Conservation (phyloP, 2,797 vertebrate genomes). For the Lophotriccus pileatus region DNA sequence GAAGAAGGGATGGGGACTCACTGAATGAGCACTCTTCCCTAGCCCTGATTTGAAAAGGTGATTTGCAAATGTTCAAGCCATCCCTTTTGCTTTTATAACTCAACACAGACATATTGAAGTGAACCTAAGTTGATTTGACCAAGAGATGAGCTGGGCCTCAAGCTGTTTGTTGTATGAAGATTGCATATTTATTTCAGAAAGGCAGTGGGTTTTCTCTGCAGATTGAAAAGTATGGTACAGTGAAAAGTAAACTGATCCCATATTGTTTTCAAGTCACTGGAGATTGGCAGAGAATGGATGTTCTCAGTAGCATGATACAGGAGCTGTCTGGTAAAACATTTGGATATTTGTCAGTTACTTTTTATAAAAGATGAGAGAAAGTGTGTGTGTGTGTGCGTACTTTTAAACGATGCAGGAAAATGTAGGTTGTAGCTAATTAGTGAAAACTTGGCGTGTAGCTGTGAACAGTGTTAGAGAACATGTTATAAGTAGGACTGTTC, state of each 20-base stretch:
- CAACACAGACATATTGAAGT: not conserved
- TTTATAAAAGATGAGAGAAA: not conserved
- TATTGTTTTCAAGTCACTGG: not conserved
- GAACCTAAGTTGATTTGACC: not conserved
- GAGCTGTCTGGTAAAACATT: not conserved
- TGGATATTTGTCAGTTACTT: not conserved
- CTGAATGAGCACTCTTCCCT: not conserved
- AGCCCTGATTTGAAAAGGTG: not conserved
- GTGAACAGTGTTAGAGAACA: not conserved
- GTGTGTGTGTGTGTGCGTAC: not conserved
- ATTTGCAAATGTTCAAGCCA: not conserved
- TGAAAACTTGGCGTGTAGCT: accelerated
- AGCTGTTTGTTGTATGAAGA: not conserved
- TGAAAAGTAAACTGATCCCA: not conserved
- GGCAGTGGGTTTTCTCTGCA: not conserved
- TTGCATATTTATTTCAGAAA: not conserved
- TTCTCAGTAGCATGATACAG: not conserved
- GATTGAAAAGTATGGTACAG: not conserved
- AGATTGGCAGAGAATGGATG: not conserved
- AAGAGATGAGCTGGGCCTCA: not conserved
- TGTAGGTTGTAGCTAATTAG: not conserved
- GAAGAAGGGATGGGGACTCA: not conserved
- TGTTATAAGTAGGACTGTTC: not conserved
- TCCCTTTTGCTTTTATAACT: not conserved
- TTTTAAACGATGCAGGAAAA: not conserved